Conservation (phyloP, 1,140 invertebrate species). For the Diorhabda carinulata region DNA sequence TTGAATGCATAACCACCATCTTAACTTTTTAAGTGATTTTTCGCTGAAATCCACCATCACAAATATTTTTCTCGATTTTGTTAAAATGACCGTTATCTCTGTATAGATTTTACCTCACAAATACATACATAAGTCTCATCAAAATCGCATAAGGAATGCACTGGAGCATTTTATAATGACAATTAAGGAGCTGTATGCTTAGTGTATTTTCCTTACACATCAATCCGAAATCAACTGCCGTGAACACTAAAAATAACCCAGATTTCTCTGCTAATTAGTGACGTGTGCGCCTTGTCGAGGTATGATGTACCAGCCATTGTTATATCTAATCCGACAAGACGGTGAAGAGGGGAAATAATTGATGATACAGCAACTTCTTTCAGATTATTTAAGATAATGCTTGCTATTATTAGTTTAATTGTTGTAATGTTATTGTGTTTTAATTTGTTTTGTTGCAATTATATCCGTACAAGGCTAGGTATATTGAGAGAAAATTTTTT, state of each 20-base stretch:
- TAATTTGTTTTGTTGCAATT: neutral
- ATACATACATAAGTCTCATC: conserved; percentile 16
- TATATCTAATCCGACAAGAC: conserved; percentile 16
- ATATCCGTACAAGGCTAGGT: no score
- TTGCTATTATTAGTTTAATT: conserved; percentile 23
- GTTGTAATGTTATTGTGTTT: neutral
- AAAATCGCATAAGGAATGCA: conserved; percentile 21
- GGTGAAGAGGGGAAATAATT: conserved; percentile 29
- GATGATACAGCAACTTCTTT: conserved; percentile 12
- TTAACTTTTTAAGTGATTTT: no score
- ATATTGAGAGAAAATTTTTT: no score
- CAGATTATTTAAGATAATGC: conserved; percentile 16
- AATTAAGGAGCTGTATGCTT: conserved; percentile 22
- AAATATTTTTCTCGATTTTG: no score
- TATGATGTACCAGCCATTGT: conserved; percentile 31
- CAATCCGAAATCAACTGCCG: conserved; percentile 31
- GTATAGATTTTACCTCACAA: neutral
- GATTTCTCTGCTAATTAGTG: conserved; percentile 39
- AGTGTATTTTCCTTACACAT: conserved; percentile 32
- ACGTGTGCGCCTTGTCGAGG: conserved; percentile 32
- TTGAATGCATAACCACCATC: no score
- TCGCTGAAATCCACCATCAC: no score
- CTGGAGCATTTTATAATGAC: conserved; percentile 25
- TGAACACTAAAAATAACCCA: conserved; percentile 38
- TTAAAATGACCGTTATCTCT: no score